Evolutionary conservation across 1,140 invertebrate species (phyloP).

Genomic region (Doryteuthis pealeii): DNA sequence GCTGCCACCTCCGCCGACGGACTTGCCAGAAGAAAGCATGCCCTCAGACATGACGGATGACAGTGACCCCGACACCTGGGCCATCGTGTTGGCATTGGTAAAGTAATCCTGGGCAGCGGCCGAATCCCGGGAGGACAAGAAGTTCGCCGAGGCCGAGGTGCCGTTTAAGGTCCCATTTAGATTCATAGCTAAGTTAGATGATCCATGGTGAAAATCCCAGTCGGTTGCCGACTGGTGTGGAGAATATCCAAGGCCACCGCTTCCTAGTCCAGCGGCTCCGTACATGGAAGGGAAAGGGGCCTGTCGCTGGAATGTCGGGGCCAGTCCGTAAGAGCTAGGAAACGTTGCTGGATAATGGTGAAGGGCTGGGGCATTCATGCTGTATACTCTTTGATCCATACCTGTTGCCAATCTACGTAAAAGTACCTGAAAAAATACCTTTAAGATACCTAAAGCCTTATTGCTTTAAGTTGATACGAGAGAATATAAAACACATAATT

Average conservation of each 20-base stretch:
- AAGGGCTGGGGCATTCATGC: constrained; percentile 29
- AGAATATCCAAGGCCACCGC: constrained; percentile 22
- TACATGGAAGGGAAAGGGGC: constrained; percentile 31
- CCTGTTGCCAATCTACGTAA: neutral
- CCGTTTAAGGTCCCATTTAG: constrained; percentile 13
- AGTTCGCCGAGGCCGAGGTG: constrained; percentile 15
- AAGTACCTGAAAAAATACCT: neutral
- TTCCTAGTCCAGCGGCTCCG: constrained; percentile 16
- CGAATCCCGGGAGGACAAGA: constrained; percentile 18
- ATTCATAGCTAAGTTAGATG: constrained; percentile 19
- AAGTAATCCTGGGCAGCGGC: constrained; percentile 20
- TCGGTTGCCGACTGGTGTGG: constrained; percentile 20
- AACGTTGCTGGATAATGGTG: constrained; percentile 31
- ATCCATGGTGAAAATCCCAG: constrained; percentile 18
- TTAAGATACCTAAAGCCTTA: neutral
- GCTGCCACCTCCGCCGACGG: neutral
- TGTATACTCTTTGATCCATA: constrained; percentile 34
- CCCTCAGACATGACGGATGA: neutral
- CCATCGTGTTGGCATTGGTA: constrained; percentile 20
- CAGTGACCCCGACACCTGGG: neutral
- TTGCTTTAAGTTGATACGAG: neutral
- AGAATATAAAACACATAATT: too few relatives aligned
- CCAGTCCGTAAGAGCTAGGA: constrained; percentile 20
- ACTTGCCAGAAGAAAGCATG: neutral
- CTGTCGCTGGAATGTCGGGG: constrained; percentile 26